Evolutionary conservation across 1,140 invertebrate species (phyloP).

Genomic region (Orchestia grillus): DNA sequence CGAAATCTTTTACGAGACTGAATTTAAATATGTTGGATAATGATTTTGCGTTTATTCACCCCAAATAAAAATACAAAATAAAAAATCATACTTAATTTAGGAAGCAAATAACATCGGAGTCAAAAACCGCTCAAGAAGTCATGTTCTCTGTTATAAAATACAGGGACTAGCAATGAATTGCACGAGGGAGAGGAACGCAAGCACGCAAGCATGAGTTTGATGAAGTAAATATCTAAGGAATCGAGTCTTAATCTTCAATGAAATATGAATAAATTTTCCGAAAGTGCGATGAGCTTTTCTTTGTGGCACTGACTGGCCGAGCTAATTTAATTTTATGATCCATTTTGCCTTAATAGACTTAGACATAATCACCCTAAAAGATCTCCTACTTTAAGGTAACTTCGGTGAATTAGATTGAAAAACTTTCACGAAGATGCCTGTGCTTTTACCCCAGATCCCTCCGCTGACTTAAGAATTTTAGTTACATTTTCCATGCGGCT

Average conservation of each 20-base stretch:
- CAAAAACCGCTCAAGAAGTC: background rate
- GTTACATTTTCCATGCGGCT: background rate
- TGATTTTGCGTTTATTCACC: background rate
- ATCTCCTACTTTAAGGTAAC: slow-evolving; percentile 23
- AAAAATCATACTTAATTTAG: background rate
- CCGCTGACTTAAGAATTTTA: background rate
- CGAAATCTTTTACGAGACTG: background rate
- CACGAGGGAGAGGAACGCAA: background rate
- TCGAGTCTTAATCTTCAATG: background rate
- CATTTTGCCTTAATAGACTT: slow-evolving; percentile 29
- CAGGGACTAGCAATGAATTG: background rate
- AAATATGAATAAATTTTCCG: background rate
- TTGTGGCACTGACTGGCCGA: background rate
- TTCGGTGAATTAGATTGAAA: background rate
- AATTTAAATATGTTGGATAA: background rate
- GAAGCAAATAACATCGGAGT: background rate
- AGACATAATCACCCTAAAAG: background rate
- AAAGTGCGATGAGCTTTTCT: background rate
- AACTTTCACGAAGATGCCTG: background rate
- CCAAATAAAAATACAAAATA: background rate
- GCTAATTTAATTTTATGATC: slow-evolving; percentile 40
- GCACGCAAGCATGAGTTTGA: background rate
- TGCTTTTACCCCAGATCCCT: background rate
- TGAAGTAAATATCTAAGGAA: background rate
- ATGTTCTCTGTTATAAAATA: background rate